phyloP scores from a whole-genome alignment of 2,113 vertebrate species.

The Sinocyclocheilus maitianheensis region DNA sequence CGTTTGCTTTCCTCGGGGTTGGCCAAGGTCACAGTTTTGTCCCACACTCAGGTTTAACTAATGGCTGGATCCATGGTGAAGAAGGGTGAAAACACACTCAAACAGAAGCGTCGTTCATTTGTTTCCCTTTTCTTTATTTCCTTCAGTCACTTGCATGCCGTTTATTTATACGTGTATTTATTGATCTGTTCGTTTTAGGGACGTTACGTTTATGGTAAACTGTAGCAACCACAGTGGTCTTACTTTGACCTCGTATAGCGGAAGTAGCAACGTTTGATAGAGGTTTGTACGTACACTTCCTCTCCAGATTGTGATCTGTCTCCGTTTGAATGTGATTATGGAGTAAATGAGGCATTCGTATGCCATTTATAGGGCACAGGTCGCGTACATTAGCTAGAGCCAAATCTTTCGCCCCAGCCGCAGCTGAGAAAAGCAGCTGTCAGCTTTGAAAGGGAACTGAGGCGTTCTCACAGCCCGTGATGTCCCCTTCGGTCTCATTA shows the following conservation, averaged over 20 bases:
- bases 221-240: slow-evolving; percentile 31
- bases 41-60: slow-evolving; percentile 39
- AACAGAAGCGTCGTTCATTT: background rate
- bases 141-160: slow-evolving; percentile 22
- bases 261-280: slow-evolving; percentile 35
- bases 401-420: background rate
- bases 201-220: slow-evolving; percentile 12
- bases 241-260: background rate
- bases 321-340: slow-evolving; percentile 32
- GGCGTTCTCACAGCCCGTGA: slow-evolving; percentile 20
- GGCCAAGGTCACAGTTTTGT: background rate
- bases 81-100: background rate
- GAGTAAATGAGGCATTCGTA: background rate
- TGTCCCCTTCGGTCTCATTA: slow-evolving; percentile 6
- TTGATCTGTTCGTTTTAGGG: slow-evolving; percentile 40
- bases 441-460: slow-evolving; percentile 20
- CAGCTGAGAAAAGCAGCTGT: slow-evolving; percentile 28
- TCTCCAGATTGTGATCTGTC: slow-evolving; percentile 31
- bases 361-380: slow-evolving; percentile 23
- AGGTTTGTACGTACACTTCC: slow-evolving; percentile 25
- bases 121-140: background rate
- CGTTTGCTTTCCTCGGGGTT: background rate
- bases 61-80: slow-evolving; percentile 49
- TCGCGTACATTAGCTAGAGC: background rate
- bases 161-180: slow-evolving; percentile 58